Base-by-base conservation (phyloP, 2,888 invertebrate species). In the Pachycephus smyrnensis region DNA sequence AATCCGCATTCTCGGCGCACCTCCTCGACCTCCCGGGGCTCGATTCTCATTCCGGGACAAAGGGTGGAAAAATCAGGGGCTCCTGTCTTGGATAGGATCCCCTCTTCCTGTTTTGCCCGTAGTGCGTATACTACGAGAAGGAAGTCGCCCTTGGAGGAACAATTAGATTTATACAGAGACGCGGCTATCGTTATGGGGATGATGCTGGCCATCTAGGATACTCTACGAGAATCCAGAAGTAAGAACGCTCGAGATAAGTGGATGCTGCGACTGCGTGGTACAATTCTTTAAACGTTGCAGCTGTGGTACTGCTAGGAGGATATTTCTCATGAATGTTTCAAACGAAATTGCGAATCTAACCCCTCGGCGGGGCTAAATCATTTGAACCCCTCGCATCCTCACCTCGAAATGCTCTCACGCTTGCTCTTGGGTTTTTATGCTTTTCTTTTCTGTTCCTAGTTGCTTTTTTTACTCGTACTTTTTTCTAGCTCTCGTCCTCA, bases 301-400 rank as follows among this genome's bases (percentile, higher is more conserved):
- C 85, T 86, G 85, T 79, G 86, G 82, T 85, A 84, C 84, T 83
- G 82, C 84, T 83, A 83, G 81, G 83, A 85, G 89, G 88, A 90
- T 90, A 90, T 90, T 90, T 90, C 90, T 90, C 90, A 90, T 90
- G 90, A 90, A 90, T 90, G 89, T 90, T 90, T 89, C 90, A 90
- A 90, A 90, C 88, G 89, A 90, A 90, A 90, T 90, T 89, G 90
- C 89, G 87, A 88, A 89, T 90, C 89, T 90, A 90, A 90, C 89
- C 90, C 89, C 89, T 87, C 86, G 88, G 88, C 86, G 86, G 82
- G 86, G 87, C 86, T 89, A 89, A 89, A 89, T 89, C 89, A 89
- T 89, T 89, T 88, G 88, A 88, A 86, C 86, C 84, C 81, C 84
- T 83, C 80, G 81, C 81, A 84, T 75, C 83, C 83, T 78, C 76